Percentiles rank a stretch among this genome's conserved stretches.
phyloP scores from a whole-genome alignment of 2,113 vertebrate genomes.

The Gopherus evgoodei region DNA sequence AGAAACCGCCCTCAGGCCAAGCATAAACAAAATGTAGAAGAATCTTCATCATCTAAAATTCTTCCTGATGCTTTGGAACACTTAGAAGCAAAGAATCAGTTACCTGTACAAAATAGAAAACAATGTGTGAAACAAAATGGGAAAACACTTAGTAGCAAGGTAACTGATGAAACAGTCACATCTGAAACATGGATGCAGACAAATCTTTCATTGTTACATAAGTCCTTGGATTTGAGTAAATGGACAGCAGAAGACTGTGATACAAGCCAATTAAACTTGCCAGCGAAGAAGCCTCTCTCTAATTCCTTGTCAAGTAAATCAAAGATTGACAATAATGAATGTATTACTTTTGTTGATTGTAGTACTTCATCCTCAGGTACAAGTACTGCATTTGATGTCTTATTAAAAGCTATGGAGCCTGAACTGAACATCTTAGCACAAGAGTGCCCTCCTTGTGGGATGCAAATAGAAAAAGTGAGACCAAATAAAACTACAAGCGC shows the following conservation, averaged over 20 bases:
- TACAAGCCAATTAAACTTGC: conserved; percentile 40
- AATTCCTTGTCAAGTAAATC: conserved; percentile 67
- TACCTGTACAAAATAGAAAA: conserved; percentile 70
- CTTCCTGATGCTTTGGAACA: conserved; percentile 70
- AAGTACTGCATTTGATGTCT: conserved; percentile 92
- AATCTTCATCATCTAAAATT: conserved; percentile 54
- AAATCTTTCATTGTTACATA: conserved; percentile 65
- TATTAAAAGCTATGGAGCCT: conserved; percentile 97
- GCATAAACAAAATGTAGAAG: conserved; percentile 78
- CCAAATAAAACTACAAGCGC: conserved; percentile 76
- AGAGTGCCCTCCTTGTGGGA: conserved; percentile 80
- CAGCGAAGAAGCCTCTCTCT: conserved; percentile 50
- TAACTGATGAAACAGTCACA: conserved; percentile 58
- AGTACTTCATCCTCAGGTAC: conserved; percentile 77
- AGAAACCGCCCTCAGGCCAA: conserved; percentile 89
- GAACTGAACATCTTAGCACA: conserved; percentile 94
- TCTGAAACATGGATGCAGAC: conserved; percentile 73
- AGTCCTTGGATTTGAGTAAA: conserved; percentile 72
- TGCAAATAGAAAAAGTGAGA: conserved; percentile 81
- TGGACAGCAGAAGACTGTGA: conserved; percentile 70
- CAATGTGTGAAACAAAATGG: conserved; percentile 75
- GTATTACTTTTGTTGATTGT: conserved; percentile 70
- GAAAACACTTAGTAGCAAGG: conserved; percentile 61
- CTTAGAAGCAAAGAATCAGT: conserved; percentile 51
- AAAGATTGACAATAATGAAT: conserved; percentile 78